Evolutionary conservation across 2,797 vertebrate genomes (phyloP), one percentile per base, ranked within the genome.

Genomic region (Leptodactylus fallax): DNA sequence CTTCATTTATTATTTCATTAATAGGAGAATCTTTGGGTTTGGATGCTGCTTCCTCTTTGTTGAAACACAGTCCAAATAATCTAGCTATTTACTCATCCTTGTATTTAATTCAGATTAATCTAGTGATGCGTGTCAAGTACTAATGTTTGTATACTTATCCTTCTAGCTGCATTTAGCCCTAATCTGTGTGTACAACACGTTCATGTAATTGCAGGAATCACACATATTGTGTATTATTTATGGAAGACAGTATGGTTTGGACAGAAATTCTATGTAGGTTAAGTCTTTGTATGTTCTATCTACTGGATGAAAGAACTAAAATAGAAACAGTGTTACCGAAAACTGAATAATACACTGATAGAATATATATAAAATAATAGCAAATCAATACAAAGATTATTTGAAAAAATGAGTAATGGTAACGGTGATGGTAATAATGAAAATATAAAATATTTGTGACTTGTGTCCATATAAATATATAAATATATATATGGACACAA

Each of bases 171-270:
- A 36, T 78, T 78, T 77, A 65, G 84, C 60, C 58, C 74, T 63
- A 85, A 63, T 85, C 83, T 85, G 83, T 85, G 72, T 85, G 83
- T 83, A 78, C 45, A 85, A 51, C 55, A 77, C 47, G 56, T 77
- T 63, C 72, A 60, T 1, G 58, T 27, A 49, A 84, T 60, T 71
- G 81, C 53, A 61, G 83, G 49, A 85, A 63, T 83, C 67, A 14
- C 53, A 58, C 69, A 84, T 81, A 25, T 19, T 6, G 36, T 69
- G 49, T 71, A 58, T 47, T 60, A 74, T 84, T 83, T 84, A 84
- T 84, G 82, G 55, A 58, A 71, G 65, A 12, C 23, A 11, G 21
- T 19, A 19, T 3, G 27, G 19, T 67, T 83, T 83, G 81, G 81
- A 72, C 53, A 83, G 7, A 14, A 16, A 27, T 45, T 72, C 7